Evolutionary conservation across 2,797 vertebrate species (phyloP).

Genomic region (Poecilia wingei): DNA sequence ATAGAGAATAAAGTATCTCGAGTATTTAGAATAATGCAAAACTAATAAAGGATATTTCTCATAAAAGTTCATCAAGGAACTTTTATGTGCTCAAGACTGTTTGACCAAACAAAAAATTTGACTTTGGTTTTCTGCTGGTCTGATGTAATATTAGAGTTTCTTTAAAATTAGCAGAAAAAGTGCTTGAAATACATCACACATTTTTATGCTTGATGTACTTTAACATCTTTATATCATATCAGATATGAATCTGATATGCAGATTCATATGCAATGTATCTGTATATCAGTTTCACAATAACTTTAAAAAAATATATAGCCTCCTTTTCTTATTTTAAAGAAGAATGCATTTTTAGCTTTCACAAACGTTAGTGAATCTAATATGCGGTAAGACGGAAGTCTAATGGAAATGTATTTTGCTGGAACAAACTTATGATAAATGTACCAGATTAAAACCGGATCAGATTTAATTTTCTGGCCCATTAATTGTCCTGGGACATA

Average conservation of each 20-base stretch:
- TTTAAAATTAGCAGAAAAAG: neutral
- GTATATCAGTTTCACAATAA: neutral
- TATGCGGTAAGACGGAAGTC: neutral
- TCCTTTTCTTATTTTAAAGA: neutral
- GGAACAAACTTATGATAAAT: constrained; percentile 1
- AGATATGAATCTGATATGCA: too few species aligned
- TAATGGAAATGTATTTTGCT: neutral
- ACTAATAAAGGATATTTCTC: neutral
- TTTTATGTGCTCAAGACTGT: neutral
- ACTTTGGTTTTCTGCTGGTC: neutral
- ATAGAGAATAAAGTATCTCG: neutral
- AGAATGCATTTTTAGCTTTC: neutral
- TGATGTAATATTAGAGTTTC: neutral
- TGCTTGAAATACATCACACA: neutral
- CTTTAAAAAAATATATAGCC: neutral
- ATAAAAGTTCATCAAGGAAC: neutral
- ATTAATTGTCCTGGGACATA: neutral
- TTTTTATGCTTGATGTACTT: too few species aligned
- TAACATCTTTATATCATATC: too few species aligned
- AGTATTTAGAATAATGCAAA: neutral
- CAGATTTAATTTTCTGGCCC: neutral
- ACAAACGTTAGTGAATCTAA: neutral
- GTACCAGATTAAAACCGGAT: neutral
- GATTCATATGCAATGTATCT: neutral
- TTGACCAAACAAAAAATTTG: neutral